Conservation (phyloP, 2,797 vertebrate genomes). For the Xenentodon cancila region DNA sequence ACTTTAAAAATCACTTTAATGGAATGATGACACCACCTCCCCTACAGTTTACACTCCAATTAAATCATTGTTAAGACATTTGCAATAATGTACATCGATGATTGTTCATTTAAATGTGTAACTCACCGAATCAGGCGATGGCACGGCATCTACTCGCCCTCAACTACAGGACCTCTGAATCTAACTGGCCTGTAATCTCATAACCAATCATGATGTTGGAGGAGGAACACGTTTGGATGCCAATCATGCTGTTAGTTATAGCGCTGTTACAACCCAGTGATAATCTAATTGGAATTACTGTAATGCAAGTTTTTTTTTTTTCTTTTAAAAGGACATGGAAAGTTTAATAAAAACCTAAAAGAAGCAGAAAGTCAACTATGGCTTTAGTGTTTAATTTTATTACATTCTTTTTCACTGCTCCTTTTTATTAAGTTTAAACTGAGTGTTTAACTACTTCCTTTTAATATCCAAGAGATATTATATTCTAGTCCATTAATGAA, state of each 20-base stretch:
- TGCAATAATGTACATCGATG: constrained; percentile 52
- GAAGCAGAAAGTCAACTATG: constrained; percentile 37
- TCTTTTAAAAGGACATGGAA: constrained; percentile 4
- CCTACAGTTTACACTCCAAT: constrained; percentile 13
- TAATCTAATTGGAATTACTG: constrained; percentile 1
- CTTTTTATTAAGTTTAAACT: background rate
- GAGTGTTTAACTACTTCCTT: constrained; percentile 16
- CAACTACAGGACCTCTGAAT: background rate
- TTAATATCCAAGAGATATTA: constrained; percentile 1
- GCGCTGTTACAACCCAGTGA: constrained; percentile 28
- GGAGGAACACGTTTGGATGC: constrained; percentile 15
- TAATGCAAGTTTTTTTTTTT: constrained; percentile 7
- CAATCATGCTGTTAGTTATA: constrained; percentile 14
- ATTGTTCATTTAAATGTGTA: constrained; percentile 36
- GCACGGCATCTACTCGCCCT: background rate
- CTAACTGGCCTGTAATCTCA: constrained; percentile 1
- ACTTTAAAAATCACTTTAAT: constrained; percentile 30
- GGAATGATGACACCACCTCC: constrained; percentile 43
- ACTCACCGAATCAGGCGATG: constrained; percentile 2
- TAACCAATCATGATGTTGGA: constrained; percentile 5
- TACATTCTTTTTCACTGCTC: constrained; percentile 12
- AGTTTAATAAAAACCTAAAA: constrained; percentile 2
- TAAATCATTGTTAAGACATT: constrained; percentile 21
- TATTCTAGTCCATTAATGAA: constrained; percentile 3
- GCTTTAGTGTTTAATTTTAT: constrained; percentile 65